Base-by-base conservation (phyloP, 2,113 vertebrate genomes). In the Girardinichthys multiradiatus region DNA sequence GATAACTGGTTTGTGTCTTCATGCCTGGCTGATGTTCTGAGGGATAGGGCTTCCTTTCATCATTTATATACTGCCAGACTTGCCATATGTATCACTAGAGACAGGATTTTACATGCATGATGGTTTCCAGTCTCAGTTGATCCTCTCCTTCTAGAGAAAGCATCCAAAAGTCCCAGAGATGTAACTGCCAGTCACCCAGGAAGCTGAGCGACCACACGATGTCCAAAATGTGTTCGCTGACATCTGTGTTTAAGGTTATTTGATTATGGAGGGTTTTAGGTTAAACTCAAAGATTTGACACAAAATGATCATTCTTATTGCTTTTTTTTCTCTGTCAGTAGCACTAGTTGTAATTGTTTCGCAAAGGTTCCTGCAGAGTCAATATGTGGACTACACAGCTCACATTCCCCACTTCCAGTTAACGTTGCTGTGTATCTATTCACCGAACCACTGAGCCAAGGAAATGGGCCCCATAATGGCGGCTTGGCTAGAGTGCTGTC, bases 401-500 rank as follows among this genome's bases (percentile, higher is more conserved):
- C 67, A 63, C 80, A 74, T 82, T 85, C 86, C 85, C 82, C 70
- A 85, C 85, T 89, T 90, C 74, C 81, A 86, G 78, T 81, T 82
- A 70, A 79, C 78, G 82, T 79, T 37, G 54, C 83, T 87, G 86
- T 85, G 84, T 85, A 89, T 92, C 89, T 85, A 77, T 82, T 81
- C 86, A 86, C 83, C 86, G 84, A 93, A 90, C 84, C 83, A 82
- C 78, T 85, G 87, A 91, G 90, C 89, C 90, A 91, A 86, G 75
- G 84, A 92, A 94, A 91, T 89, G 90, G 91, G 80, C 83, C 90
- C 82, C 68, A 68, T 91, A 88, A 92, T 91, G 92, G 91, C 75
- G 85, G 90, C 86, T 90, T 92, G 92, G 92, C 87, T 89, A 73
- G 84, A 87, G 86, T 74, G 88, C 86, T 90, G 89, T 90, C 82